Evolutionary conservation across 35 echinoderm and acorn worm species (phyloP).

Genomic region (Holothuria glaberrima): DNA sequence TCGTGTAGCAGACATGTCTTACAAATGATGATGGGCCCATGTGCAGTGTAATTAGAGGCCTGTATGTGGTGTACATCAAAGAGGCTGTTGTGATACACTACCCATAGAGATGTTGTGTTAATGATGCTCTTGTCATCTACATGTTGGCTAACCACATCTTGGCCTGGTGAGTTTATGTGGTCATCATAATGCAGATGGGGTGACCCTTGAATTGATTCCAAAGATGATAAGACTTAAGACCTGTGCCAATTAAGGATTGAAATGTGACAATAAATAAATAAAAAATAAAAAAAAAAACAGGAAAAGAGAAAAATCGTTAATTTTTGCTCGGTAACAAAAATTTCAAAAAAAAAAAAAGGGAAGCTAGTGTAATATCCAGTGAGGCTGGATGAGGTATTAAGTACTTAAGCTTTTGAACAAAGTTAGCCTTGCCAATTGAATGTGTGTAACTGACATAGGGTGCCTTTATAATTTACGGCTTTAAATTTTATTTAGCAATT

Average conservation of each 20-base stretch:
- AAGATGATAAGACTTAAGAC: background rate
- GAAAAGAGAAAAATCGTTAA: background rate
- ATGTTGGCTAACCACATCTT: too few relatives aligned
- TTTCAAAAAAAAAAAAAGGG: background rate
- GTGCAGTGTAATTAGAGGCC: too few relatives aligned
- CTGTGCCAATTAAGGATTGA: background rate
- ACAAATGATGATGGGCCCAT: too few relatives aligned
- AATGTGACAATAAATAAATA: background rate
- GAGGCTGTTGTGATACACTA: too few relatives aligned
- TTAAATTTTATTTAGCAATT: background rate
- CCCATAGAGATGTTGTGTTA: too few relatives aligned
- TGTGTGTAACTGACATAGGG: conserved; percentile 40
- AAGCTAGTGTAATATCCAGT: conserved; percentile 31
- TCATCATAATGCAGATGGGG: background rate
- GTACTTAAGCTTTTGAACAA: conserved; percentile 9
- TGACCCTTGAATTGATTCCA: background rate
- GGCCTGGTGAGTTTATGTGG: too few relatives aligned
- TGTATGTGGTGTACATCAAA: too few relatives aligned
- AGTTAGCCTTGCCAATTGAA: conserved; percentile 41
- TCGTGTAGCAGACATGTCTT: too few relatives aligned
- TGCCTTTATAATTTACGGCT: conserved; percentile 16
- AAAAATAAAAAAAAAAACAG: conserved; percentile 6
- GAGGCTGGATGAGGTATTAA: conserved; percentile 5
- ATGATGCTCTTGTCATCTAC: too few relatives aligned
- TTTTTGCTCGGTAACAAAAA: too few relatives aligned